Evolutionary conservation across 2,113 vertebrate genomes (phyloP).

Genomic region (Tauraco erythrolophus): DNA sequence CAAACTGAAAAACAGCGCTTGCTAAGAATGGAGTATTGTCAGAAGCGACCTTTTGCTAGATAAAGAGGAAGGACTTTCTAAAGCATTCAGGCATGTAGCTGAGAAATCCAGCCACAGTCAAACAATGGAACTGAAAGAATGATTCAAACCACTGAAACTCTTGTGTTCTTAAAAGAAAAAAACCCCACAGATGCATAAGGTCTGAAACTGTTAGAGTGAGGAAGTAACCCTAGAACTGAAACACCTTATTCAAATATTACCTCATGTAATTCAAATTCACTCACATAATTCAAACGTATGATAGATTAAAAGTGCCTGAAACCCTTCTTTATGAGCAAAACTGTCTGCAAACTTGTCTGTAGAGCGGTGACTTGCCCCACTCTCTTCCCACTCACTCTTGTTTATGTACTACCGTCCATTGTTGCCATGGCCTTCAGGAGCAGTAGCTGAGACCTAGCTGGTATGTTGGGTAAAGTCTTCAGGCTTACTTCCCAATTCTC

Average conservation of each 20-base stretch:
- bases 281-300: background rate
- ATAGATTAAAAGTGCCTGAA: background rate
- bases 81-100: background rate
- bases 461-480: background rate
- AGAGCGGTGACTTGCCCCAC: background rate
- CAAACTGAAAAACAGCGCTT: background rate
- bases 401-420: background rate
- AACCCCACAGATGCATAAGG: background rate
- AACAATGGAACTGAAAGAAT: background rate
- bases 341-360: background rate
- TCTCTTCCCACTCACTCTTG: background rate
- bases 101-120: background rate
- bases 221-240: background rate
- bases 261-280: background rate
- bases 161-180: background rate
- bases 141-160: background rate
- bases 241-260: background rate
- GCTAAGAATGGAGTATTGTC: background rate
- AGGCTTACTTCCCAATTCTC: background rate
- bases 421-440: background rate
- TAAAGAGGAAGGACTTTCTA: background rate
- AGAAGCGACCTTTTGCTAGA: conserved; percentile 1
- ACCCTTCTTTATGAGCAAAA: background rate
- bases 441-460: background rate
- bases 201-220: background rate